Evolutionary conservation across 2,888 invertebrate species (phyloP), one percentile per base, ranked within the genome.

Genomic region (Pelosia muscerda): DNA sequence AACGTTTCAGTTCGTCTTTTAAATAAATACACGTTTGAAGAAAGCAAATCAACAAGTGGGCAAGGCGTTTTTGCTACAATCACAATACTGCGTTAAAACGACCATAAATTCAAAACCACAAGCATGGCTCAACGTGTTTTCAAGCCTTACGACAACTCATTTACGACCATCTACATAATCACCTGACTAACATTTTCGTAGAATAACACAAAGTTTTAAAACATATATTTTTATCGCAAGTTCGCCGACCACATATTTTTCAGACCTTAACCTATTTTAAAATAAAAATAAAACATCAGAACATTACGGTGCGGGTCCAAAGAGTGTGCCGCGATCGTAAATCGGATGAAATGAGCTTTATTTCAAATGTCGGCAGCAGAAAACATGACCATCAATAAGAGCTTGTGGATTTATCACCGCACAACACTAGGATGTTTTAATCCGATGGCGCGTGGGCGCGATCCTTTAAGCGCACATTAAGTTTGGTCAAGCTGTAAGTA

Each of bases 381-480:
- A 79, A 83, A 83, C 82, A 81, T 64, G 83, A 79, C 73, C 74
- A 83, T 83, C 82, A 83, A 85, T 86, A 86, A 82, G 70, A 57
- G 59, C 69, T 66, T 63, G 59, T 66, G 75, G 83, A 85, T 87
- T 84, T 87, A 87, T 87, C 77, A 78, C 75, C 79, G 68, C 66
- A 71, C 77, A 76, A 72, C 74, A 75, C 81, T 82, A 77, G 79
- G 83, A 87, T 76, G 84, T 76, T 85, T 82, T 85, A 85, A 82
- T 84, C 81, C 81, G 79, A 76, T 72, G 77, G 66, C 70, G 79
- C 79, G 81, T 81, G 80, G 80, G 81, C 74, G 66, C 65, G 75
- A 73, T 62, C 70, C 75, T 73, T 77, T 79, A 81, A 81, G 76
- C 73, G 72, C 74, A 74, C 77, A 75, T 80, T 77, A 71, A 77